Evolutionary conservation across 2,797 vertebrate species (phyloP).

Genomic region (Eulemur rubriventer): DNA sequence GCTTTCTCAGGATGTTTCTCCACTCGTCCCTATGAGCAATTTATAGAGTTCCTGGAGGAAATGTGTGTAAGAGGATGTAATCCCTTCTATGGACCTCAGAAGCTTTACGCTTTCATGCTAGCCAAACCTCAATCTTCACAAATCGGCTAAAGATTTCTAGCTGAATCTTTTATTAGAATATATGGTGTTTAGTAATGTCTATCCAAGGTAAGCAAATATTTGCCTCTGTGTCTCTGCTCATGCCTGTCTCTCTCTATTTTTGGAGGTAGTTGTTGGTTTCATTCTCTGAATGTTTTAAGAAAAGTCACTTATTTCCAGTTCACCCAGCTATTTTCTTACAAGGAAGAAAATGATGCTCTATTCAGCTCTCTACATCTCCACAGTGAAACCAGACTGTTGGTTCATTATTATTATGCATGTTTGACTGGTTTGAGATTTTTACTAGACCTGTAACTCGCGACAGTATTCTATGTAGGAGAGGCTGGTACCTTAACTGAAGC

Average conservation of each 20-base stretch:
- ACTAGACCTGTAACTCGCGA: neutral
- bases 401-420: neutral
- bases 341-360: neutral
- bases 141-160: neutral
- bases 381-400: neutral
- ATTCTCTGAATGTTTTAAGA: neutral
- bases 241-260: neutral
- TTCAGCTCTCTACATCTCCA: neutral
- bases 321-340: neutral
- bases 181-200: neutral
- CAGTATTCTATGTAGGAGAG: neutral
- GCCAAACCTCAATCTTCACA: neutral
- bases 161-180: neutral
- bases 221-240: neutral
- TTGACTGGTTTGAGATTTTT: neutral
- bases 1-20: neutral
- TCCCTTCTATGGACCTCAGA: neutral
- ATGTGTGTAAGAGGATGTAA: neutral
- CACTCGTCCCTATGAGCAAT: neutral
- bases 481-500: neutral
- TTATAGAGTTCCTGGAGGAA: neutral
- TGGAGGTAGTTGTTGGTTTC: neutral
- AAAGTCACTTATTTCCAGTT: neutral
- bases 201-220: neutral
- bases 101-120: neutral